A percentile compares a stretch with the other conserved stretches of the same genome.
phyloP scores from a whole-genome alignment of 2,113 vertebrate genomes.

The Sarotherodon lohbergeri region DNA sequence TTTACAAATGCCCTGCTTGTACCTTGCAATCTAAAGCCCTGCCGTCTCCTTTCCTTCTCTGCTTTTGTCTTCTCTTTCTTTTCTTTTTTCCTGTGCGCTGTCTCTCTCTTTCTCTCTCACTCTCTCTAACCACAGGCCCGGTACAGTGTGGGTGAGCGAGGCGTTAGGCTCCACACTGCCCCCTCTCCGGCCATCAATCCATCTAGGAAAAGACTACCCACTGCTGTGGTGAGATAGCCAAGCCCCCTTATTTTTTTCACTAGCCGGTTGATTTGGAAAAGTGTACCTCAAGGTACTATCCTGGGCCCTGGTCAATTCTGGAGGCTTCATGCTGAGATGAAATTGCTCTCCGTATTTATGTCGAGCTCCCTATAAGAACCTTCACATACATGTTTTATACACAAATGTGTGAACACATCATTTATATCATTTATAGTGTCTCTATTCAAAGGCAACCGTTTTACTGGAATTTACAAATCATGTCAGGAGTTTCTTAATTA shows the following conservation, averaged over 20 bases:
- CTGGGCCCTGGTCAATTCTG: not conserved
- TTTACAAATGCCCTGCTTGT: conserved; percentile 62
- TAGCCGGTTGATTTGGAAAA: not conserved
- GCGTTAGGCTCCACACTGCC: conserved; percentile 69
- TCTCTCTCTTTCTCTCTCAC: conserved; percentile 45
- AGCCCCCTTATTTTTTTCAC: conserved; percentile 3
- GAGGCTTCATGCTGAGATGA: not conserved
- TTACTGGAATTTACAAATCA: not conserved
- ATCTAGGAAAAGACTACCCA: conserved; percentile 73
- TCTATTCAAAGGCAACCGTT: not conserved
- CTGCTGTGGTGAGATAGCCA: conserved; percentile 69
- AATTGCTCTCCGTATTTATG: not conserved
- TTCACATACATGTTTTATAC: not conserved
- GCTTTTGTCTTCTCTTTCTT: conserved; percentile 57
- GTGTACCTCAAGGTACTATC: not conserved
- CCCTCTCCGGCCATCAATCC: conserved; percentile 64
- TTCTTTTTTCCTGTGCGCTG: conserved; percentile 30
- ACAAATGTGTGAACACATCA: not conserved
- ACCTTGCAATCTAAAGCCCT: conserved; percentile 63
- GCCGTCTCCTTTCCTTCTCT: conserved; percentile 57
- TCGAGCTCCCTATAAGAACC: not conserved
- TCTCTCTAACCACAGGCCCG: conserved; percentile 71
- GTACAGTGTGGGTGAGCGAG: conserved; percentile 69
- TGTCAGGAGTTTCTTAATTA: not conserved
- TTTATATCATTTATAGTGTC: not conserved